Evolutionary conservation across 30 jellyfish, hydroid and myxozoan species (phyloP), one percentile per base, ranked within the genome.

Genomic region (Aurelia sp.): DNA sequence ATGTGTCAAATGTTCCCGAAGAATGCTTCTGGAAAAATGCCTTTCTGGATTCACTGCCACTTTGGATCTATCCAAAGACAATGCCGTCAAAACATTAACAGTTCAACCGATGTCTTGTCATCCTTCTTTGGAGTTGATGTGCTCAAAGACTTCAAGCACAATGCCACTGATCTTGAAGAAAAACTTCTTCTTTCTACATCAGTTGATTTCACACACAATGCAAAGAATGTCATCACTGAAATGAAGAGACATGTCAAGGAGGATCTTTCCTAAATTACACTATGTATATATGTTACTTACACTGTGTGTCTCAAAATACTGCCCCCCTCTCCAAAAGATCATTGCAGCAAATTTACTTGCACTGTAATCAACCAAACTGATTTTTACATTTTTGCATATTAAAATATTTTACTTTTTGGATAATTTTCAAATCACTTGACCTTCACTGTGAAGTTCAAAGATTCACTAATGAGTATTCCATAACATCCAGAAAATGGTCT

Each of bases 41-140:
- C 20, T 35, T 18, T 40, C 44, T 10, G n/a, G 86, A 33, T 57
- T 41, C 50, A 20, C 44, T 38, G 66, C 66, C 66, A 57, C 66
- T 57, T 57, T 57, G 20, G 66, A 57, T 57, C 20, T 57, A n/a
- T 57, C 66, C 66, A 57, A 57, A 57, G 66, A n/a, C 19, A n/a
- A 57, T 2, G 20, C 66, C 20, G 66, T 57, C 19, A 57, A 57
- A 57, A 57, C 66, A 16, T 57, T 57, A 57, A 57, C 66, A 57
- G 66, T 57, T 57, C 66, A 57, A n/a, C 66, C 66, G 66, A 57
- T 57, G 17, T 57, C 66, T 57, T 57, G 66, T n/a, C 66, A 57
- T 57, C 66, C 17, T 57, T 57, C 66, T 57, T 57, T 57, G 66
- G 20, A 57, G 66, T 57, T n/a, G 66, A 57, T 57, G 66, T 57